Percentiles rank a stretch among this genome's conserved stretches.
phyloP scores from a whole-genome alignment of 2,797 vertebrate species.

The Macroramphosus scolopax region DNA sequence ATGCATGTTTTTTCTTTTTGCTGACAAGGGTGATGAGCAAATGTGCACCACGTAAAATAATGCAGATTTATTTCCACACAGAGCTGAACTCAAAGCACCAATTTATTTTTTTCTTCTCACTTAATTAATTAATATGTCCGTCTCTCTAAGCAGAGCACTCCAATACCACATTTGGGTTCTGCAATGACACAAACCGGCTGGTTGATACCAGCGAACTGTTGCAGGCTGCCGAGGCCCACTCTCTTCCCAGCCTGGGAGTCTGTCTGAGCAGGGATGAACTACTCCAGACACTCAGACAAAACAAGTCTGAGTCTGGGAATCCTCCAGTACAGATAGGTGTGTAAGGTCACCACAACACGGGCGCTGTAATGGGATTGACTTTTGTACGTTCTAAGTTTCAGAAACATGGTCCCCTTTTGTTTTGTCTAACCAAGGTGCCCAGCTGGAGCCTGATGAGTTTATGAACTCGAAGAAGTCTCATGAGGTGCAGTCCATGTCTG shows the following conservation, averaged over 20 bases:
- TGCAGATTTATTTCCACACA: not conserved
- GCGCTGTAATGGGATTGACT: too few species aligned
- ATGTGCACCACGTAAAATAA: not conserved
- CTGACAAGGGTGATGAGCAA: not conserved
- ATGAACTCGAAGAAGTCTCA: slow-evolving; percentile 99
- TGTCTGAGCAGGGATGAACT: slow-evolving; percentile 82
- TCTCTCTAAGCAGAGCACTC: slow-evolving; percentile 55
- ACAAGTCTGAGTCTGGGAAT: not conserved
- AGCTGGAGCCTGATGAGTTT: slow-evolving; percentile 84
- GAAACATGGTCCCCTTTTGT: not conserved
- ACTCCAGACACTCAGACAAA: slow-evolving; percentile 67
- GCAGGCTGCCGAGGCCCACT: slow-evolving; percentile 78
- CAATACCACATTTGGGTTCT: slow-evolving; percentile 80
- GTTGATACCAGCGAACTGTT: slow-evolving; percentile 78
- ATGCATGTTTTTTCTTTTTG: not conserved
- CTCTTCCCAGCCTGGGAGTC: slow-evolving; percentile 80
- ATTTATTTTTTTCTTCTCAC: not conserved
- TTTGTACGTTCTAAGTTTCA: not conserved
- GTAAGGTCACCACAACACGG: too few species aligned
- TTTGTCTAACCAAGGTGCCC: slow-evolving; percentile 55
- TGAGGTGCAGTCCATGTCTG: slow-evolving; percentile 93
- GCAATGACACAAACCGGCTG: slow-evolving; percentile 79
- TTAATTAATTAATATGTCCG: not conserved
- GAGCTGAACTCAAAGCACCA: not conserved
- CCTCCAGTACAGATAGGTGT: slow-evolving; percentile 42